Evolutionary conservation across 2,797 vertebrate species (phyloP).

Genomic region (Cossypha heuglini): DNA sequence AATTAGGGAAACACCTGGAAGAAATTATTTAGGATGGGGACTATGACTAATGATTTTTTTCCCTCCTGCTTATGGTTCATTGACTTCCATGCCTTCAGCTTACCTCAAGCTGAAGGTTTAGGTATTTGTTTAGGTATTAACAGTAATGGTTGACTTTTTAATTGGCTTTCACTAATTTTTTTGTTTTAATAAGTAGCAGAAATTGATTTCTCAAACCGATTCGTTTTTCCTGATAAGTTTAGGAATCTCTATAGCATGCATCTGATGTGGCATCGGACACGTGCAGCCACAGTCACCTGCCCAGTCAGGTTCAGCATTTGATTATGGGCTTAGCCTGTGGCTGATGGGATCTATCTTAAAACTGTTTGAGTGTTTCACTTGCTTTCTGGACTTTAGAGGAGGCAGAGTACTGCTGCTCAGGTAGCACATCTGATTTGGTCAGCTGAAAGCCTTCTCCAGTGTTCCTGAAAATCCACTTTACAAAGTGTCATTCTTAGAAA

Average conservation of each 20-base stretch:
- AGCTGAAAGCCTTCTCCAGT: neutral
- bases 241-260: neutral
- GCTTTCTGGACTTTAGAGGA: neutral
- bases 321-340: neutral
- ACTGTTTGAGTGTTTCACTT: neutral
- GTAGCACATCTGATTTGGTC: neutral
- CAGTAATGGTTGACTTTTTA: neutral
- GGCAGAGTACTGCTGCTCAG: neutral
- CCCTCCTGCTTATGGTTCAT: neutral
- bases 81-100: neutral
- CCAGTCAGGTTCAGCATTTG: neutral
- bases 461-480: neutral
- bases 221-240: neutral
- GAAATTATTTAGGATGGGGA: neutral
- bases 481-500: neutral
- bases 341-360: neutral
- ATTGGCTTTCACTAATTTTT: neutral
- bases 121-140: neutral
- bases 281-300: fast-evolving
- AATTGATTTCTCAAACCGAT: neutral
- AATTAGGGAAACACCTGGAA: neutral
- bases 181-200: neutral
- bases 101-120: neutral
- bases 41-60: neutral
- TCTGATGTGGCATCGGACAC: neutral